Conservation (phyloP, 2,113 vertebrate genomes). For the Stercorarius parasiticus region DNA sequence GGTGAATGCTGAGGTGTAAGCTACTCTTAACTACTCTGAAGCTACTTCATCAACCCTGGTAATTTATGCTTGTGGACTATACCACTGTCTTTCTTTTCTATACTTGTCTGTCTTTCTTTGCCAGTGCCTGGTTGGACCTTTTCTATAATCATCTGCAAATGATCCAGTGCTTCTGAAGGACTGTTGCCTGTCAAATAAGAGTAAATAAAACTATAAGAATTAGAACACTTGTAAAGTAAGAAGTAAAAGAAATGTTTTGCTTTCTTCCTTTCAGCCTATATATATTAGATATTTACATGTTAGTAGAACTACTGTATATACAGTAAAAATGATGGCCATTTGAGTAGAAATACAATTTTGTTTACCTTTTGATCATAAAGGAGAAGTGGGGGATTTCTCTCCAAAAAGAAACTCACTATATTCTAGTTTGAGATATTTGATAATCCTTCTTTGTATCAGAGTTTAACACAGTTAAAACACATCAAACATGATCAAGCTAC, state of each 20-base stretch:
- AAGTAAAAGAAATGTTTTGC: not conserved
- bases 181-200: not conserved
- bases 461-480: conserved; percentile 40
- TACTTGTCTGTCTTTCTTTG: not conserved
- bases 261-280: not conserved
- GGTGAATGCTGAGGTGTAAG: not conserved
- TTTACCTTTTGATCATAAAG: conserved; percentile 34
- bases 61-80: not conserved
- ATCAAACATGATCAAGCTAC: conserved; percentile 61
- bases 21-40: not conserved
- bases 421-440: conserved; percentile 49
- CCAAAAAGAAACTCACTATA: not conserved
- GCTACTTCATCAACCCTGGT: not conserved
- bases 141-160: not conserved
- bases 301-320: not conserved
- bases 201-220: not conserved
- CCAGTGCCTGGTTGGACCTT: not conserved
- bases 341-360: not conserved
- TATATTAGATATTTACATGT: not conserved
- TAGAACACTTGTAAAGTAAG: not conserved
- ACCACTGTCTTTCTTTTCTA: no score
- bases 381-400: not conserved
- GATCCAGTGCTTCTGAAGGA: not conserved
- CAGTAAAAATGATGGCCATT: not conserved
- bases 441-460: conserved; percentile 37